These are phyloP conservation scores for Tineola bisselliella DNA, from an alignment of 2,888 invertebrate species.

Conservation along the genomic window DNA sequence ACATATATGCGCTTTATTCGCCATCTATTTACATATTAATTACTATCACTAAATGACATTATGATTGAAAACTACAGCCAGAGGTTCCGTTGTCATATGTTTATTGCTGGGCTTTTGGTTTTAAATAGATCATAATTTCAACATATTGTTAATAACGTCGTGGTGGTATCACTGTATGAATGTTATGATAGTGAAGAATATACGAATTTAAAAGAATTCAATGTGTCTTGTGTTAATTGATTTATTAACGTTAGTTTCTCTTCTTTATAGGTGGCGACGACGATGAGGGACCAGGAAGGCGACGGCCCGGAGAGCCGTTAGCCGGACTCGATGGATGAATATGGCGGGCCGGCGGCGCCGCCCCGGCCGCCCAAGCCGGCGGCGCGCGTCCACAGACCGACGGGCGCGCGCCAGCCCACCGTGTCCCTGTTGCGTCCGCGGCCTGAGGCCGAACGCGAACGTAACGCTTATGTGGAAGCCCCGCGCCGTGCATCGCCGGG, in stretches of 20 bases:
- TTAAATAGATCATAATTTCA: too few relatives aligned
- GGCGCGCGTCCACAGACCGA: slow-evolving; percentile 73
- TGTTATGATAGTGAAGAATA: too few relatives aligned
- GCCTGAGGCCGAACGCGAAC: slow-evolving; percentile 85
- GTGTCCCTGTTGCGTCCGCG: slow-evolving; percentile 73
- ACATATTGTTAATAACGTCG: too few relatives aligned
- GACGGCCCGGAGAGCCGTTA: slow-evolving; percentile 72
- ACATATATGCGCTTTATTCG: background rate
- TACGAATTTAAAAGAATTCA: too few relatives aligned
- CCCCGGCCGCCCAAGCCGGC: slow-evolving; percentile 78
- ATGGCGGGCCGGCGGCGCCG: slow-evolving; percentile 82
- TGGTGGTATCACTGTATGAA: too few relatives aligned
- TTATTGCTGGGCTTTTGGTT: background rate
- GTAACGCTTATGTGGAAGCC: slow-evolving; percentile 95
- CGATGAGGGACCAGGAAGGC: slow-evolving; percentile 71
- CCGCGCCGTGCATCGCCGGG: slow-evolving; percentile 69
- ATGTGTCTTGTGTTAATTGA: background rate
- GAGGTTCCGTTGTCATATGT: background rate
- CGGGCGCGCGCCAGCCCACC: slow-evolving; percentile 67
- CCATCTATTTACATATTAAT: background rate
- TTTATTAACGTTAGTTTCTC: background rate
- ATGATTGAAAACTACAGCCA: background rate
- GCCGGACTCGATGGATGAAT: slow-evolving; percentile 77
- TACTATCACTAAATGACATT: background rate
- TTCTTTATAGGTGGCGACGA: slow-evolving; percentile 33